Evolutionary conservation across 2,113 vertebrate species (phyloP).

Genomic region (Dasyprocta punctata): DNA sequence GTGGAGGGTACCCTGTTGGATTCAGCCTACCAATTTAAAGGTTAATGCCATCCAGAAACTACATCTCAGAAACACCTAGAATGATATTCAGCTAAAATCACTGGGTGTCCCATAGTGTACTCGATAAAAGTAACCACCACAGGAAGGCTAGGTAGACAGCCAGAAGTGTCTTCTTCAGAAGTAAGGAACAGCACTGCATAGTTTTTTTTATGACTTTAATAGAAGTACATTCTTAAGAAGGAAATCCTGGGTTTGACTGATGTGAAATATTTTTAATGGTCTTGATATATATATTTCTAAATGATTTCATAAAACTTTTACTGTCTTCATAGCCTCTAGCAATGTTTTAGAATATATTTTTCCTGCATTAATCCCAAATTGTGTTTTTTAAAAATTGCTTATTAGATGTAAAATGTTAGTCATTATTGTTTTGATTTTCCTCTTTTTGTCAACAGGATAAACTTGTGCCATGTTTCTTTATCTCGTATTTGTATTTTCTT

Average conservation of each 20-base stretch:
- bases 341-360: background rate
- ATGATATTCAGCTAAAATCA: background rate
- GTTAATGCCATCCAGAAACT: background rate
- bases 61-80: background rate
- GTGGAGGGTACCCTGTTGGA: background rate
- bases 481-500: constrained; percentile 3
- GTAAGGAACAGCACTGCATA: background rate
- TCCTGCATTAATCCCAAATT: background rate
- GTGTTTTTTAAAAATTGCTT: background rate
- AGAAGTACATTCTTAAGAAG: background rate
- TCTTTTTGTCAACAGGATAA: background rate
- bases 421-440: constrained; percentile 7
- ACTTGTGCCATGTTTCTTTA: background rate
- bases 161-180: background rate
- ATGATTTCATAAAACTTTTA: background rate
- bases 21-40: background rate
- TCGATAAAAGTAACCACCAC: background rate
- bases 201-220: constrained; percentile 10
- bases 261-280: background rate
- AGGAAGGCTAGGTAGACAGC: background rate
- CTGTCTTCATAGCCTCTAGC: background rate
- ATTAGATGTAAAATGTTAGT: background rate
- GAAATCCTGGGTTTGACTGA: background rate
- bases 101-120: background rate
- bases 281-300: constrained; percentile 11